Evolutionary conservation across 2,797 vertebrate species (phyloP), one percentile per base, ranked within the genome.

Genomic region (Pitangus sulphuratus): DNA sequence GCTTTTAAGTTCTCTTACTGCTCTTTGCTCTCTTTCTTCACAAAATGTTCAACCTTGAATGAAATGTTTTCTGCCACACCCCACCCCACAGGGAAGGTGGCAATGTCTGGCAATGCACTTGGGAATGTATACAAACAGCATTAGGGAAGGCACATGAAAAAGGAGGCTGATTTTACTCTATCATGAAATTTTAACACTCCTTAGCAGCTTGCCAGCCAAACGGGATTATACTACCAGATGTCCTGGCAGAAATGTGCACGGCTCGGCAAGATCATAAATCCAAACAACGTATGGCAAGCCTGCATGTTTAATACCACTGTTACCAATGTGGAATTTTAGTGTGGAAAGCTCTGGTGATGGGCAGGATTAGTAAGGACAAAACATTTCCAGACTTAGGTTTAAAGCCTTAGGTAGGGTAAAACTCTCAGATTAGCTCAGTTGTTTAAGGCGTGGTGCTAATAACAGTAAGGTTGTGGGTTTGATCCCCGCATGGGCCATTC

Each of bases 251-350:
- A 93, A 61, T 6, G 8, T 1, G 2, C 3, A 2, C 0, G 0
- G 70, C 78, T 93, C 58, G 64, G 58, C 13, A 20, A 79, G 87
- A 90, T 95, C 93, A 72, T 94, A 95, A 95, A 96, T 95, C 77
- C 83, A 82, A 88, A 91, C 93, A 94, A 64, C 2, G 68, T 95
- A 92, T 86, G 91, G 89, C 76, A 90, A 44, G 40, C 50, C 33
- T 70, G 15, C 5, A 1, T 90, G 31, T 88, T 16, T 87, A 86
- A 70, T 78, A 76, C 77, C 50, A 6, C 83, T 86, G 83, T 89
- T 69, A 88, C 58, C 24, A 74, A 48, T 50, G 71, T 60, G 77
- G 60, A 91, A 60, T 88, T 89, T 84, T 39, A 28, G 44, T 65
- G 66, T 39, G 74, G 87, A 91, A 93, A 82, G 47, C 80, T 89